These are phyloP conservation scores for Epiblema foenella DNA, from an alignment of 2,888 invertebrate species.

Conservation along the genomic window DNA sequence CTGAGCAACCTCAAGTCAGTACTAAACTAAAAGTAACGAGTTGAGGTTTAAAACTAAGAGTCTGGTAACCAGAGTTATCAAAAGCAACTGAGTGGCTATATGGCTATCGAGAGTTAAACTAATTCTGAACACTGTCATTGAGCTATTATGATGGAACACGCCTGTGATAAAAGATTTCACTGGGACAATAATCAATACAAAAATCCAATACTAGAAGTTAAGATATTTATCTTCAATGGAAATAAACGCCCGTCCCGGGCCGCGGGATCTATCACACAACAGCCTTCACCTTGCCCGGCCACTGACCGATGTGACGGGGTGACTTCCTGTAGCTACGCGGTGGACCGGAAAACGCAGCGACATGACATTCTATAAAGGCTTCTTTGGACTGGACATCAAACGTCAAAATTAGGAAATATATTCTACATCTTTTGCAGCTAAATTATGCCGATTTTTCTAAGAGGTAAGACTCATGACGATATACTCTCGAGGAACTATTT, in stretches of 20 bases:
- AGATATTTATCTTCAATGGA: too few species aligned
- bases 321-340: slow-evolving; percentile 30
- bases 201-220: too few species aligned
- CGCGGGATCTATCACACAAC: slow-evolving; percentile 24
- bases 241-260: too few species aligned
- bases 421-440: not conserved
- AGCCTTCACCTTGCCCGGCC: slow-evolving; percentile 40
- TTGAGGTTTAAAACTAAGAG: too few species aligned
- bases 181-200: too few species aligned
- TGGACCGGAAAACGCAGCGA: slow-evolving; percentile 31
- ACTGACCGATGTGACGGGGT: slow-evolving; percentile 28
- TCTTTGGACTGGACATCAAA: not conserved
- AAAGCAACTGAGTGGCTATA: too few species aligned
- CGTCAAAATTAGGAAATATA: not conserved
- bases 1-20: too few species aligned
- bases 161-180: not conserved
- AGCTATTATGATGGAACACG: not conserved
- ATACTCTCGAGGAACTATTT: too few species aligned
- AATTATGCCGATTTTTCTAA: too few species aligned
- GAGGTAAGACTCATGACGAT: too few species aligned
- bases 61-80: too few species aligned
- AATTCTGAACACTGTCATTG: not conserved
- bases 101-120: not conserved
- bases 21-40: not conserved
- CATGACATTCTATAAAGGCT: slow-evolving; percentile 1